These are phyloP conservation scores for Galeopsomyia nigrocyanea DNA, from an alignment of 2,888 invertebrate species.

Conservation along the genomic window DNA sequence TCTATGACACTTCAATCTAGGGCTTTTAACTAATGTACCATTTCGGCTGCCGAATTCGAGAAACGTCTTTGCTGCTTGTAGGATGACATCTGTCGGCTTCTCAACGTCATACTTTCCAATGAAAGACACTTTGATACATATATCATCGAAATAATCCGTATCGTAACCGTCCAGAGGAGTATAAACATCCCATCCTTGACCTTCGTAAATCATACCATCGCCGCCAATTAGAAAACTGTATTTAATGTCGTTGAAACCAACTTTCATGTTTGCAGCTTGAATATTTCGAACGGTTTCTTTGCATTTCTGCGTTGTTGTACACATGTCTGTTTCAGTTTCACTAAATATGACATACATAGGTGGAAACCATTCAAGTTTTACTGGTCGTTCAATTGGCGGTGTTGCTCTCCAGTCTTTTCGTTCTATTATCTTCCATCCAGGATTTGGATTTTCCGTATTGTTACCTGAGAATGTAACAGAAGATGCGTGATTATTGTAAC, in stretches of 20 bases:
- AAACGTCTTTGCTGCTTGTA: conserved; percentile 75
- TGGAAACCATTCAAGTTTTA: too few species aligned
- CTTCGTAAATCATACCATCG: conserved; percentile 81
- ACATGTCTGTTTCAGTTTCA: conserved; percentile 59
- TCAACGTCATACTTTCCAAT: conserved; percentile 78
- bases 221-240: conserved; percentile 87
- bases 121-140: conserved; percentile 79
- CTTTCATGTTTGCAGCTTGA: conserved; percentile 75
- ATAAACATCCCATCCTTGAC: conserved; percentile 83
- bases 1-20: conserved; percentile 78
- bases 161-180: conserved; percentile 83
- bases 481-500: too few species aligned
- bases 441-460: too few species aligned
- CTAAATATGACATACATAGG: conserved; percentile 61
- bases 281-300: conserved; percentile 54
- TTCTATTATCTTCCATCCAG: too few species aligned
- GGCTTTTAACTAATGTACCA: conserved; percentile 75
- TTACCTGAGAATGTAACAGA: too few species aligned
- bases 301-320: conserved; percentile 63
- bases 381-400: too few species aligned
- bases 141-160: conserved; percentile 75
- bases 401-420: too few species aligned
- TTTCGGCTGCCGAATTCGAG: conserved; percentile 75
- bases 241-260: conserved; percentile 76
- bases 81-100: conserved; percentile 57